Base-by-base conservation (phyloP, 2,113 vertebrate species). In the Passer montanus region DNA sequence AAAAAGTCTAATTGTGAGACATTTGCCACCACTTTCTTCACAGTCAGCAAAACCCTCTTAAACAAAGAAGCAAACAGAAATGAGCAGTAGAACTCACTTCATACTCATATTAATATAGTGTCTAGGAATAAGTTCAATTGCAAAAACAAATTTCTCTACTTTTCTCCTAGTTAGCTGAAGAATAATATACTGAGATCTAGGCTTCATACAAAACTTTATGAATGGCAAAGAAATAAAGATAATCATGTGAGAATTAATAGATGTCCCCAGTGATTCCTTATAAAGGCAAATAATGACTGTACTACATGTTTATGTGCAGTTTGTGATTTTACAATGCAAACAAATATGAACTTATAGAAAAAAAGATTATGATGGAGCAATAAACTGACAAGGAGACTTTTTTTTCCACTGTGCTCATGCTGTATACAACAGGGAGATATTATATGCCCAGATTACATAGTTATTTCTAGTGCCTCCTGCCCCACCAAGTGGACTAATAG, bases 401-500 rank as follows among this genome's bases (percentile, higher is more conserved):
- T 89, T 47, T 91, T 87, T 90, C 20, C 31, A 60, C 64, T 63
- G 43, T 80, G 92, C 93, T 97, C 81, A 95, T 31, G 74, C 30
- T 96, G 46, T 68, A 92, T 33, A 80, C 64, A 85, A 93, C 39
- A 84, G 30, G 55, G 76, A 95, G 58, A 80, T 92, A 91, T 87
- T 64, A 87, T 60, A 78, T 62, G 44, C 68, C 67, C 75, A 68
- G 41, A 96, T 97, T 88, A 90, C 74, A 56, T 24, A 66, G 79
- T 73, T 90, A 95, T 97, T 98, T 98, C 97, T 89, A 98, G 86
- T 98, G 98, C 95, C 98, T 99, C 97, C 98, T 98, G 98, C 98
- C 98, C 98, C 99, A 99, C 99, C 98, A 98, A 98, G 99, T 99
- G 99, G 99, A 98, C 98, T 98, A 94, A 98, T 93, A 89, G 95